Evolutionary conservation across 2,888 invertebrate species (phyloP), one percentile per base, ranked within the genome.

Genomic region (Torymus texanus): DNA sequence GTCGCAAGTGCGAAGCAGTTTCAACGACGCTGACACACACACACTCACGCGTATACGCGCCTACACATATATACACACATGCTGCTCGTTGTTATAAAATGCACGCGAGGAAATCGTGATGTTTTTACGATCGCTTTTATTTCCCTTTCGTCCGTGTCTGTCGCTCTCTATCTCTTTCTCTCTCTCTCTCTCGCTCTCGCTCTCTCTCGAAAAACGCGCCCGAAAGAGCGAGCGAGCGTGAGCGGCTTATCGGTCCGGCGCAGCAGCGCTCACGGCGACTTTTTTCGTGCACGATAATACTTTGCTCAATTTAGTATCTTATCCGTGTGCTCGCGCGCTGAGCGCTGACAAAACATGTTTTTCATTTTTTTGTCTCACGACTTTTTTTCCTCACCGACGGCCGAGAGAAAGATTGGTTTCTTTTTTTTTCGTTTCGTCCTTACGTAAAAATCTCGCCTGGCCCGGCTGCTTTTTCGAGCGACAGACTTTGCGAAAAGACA

Each of bases 221-320:
- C 41, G 41, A 41, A 41, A 41, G 41, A 41, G 8, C 8, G 8
- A 41, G 41, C 41, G 41, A 41, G 41, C 8, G 41, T 41, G 41
- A 41, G 41, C 41, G 41, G 41, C 41, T 41, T 41, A 41, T 41
- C 41, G 41, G 41, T 5, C 41, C 41, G 41, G 41, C 41, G 41
- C 41, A 41, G 41, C 41, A 41, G 41, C 41, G 41, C 63, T 2
- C 56, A 62, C 62, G 61, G 11, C 55, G 14, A 58, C 29, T 70
- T 72, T 50, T 62, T 59, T 72, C 55, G 51, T 78, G 51, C n/a
- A 68, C 55, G 74, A 78, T 78, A 78, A 74, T 68, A 74, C 67
- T 73, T 24, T 63, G 58, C 56, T 78, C 29, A 55, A 61, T 62
- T 55, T 62, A 56, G 41, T 74, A 78, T 78, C 68, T 68, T 74